Evolutionary conservation across 2,113 vertebrate genomes (phyloP).

Genomic region (Phalacrocorax pelagicus): DNA sequence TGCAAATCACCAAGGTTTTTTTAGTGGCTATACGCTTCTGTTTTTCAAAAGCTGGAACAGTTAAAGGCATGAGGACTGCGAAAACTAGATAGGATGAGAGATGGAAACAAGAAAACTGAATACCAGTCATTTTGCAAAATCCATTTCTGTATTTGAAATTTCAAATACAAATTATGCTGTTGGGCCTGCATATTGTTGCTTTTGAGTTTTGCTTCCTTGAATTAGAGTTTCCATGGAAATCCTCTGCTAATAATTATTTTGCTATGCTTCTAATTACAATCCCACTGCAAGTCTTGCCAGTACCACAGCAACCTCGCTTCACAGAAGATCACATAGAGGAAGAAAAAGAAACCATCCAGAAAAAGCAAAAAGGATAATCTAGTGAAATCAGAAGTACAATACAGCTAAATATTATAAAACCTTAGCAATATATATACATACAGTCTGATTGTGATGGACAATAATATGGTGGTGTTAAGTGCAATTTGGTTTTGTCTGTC

Average conservation of each 20-base stretch:
- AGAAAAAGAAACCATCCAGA: background rate
- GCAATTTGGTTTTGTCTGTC: background rate
- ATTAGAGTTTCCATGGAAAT: slow-evolving; percentile 60
- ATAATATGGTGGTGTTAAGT: background rate
- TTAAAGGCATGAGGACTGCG: background rate
- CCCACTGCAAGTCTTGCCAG: slow-evolving; percentile 27
- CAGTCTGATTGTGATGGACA: background rate
- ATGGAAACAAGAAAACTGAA: background rate
- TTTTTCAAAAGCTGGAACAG: background rate
- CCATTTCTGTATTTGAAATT: background rate
- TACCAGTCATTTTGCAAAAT: background rate
- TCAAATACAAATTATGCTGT: slow-evolving; percentile 12
- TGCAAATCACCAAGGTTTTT: background rate
- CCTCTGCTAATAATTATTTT: slow-evolving; percentile 68
- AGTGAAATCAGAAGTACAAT: background rate
- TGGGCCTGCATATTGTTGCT: slow-evolving; percentile 5
- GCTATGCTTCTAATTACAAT: slow-evolving; percentile 64
- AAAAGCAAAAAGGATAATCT: background rate
- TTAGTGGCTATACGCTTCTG: background rate
- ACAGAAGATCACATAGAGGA: background rate
- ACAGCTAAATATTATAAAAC: background rate
- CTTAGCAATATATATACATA: background rate
- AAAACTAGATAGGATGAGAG: background rate
- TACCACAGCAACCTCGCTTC: slow-evolving; percentile 29
- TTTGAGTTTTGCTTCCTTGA: slow-evolving; percentile 21